Evolutionary conservation across 2,888 invertebrate species (phyloP).

Genomic region (Ctena decussata): DNA sequence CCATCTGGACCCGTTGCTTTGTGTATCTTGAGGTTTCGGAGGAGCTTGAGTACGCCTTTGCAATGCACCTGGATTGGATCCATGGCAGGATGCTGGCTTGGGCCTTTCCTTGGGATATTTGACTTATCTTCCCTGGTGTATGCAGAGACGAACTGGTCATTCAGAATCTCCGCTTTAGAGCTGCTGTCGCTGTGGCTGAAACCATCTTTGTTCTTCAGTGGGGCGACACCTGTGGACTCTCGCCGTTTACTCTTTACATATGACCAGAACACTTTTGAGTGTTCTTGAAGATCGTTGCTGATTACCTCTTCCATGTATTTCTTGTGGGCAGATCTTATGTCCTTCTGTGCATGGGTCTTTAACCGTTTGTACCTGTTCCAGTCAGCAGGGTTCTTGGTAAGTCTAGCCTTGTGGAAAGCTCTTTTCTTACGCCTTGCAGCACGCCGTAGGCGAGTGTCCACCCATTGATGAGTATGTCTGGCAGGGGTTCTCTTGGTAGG

Average conservation of each 20-base stretch:
- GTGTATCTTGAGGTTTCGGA: slow-evolving; percentile 24
- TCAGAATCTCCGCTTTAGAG: slow-evolving; percentile 6
- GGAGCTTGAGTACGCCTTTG: slow-evolving; percentile 15
- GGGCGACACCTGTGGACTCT: slow-evolving; percentile 11
- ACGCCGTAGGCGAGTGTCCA: not conserved
- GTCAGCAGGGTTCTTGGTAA: not conserved
- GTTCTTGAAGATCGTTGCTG: not conserved
- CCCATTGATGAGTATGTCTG: slow-evolving; percentile 8
- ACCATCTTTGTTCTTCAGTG: slow-evolving; percentile 15
- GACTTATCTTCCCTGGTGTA: slow-evolving; percentile 12
- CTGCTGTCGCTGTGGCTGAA: slow-evolving; percentile 15
- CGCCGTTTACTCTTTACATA: slow-evolving; percentile 16
- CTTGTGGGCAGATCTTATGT: not conserved
- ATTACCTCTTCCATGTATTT: slow-evolving; percentile 14
- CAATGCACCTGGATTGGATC: not conserved
- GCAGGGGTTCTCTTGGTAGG: slow-evolving; percentile 16
- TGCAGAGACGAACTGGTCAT: not conserved
- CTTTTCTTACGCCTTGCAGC: not conserved
- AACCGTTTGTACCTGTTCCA: slow-evolving; percentile 1
- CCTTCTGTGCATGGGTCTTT: not conserved
- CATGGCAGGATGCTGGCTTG: slow-evolving; percentile 19
- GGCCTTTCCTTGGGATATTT: slow-evolving; percentile 15
- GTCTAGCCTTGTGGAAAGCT: slow-evolving; percentile 19
- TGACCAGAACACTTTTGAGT: slow-evolving; percentile 4
- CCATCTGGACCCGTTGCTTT: slow-evolving; percentile 34